Conservation (phyloP, 2,113 vertebrate species). For the Cavia porcellus region DNA sequence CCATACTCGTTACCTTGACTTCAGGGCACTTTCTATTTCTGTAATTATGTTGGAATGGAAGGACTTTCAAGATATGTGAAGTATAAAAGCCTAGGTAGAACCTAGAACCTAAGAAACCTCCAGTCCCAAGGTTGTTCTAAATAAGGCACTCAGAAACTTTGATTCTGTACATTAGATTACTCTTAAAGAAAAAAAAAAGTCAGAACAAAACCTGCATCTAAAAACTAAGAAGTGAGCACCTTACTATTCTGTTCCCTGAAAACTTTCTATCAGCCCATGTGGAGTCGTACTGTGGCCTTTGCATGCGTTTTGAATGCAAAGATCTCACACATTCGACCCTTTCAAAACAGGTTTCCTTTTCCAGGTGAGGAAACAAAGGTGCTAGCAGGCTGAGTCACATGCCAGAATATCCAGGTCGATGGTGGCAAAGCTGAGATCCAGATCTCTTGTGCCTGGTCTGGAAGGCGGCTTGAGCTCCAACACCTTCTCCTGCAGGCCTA, state of each 20-base stretch:
- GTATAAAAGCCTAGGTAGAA: conserved; percentile 7
- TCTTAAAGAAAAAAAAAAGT: neutral
- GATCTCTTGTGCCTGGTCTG: neutral
- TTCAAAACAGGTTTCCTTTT: neutral
- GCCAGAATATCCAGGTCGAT: neutral
- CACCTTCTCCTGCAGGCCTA: neutral
- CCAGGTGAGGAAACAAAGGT: neutral
- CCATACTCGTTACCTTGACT: neutral
- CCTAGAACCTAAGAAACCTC: conserved; percentile 64
- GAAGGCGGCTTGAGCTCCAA: neutral
- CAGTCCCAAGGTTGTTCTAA: neutral
- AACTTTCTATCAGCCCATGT: neutral
- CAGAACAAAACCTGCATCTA: neutral
- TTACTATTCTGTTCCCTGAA: neutral
- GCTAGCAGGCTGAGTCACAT: neutral
- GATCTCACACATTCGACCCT: neutral
- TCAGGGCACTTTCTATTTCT: conserved; percentile 79
- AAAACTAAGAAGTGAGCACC: neutral
- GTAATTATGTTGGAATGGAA: conserved; percentile 77
- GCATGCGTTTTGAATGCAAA: neutral
- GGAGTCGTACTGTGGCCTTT: neutral
- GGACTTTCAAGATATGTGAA: conserved; percentile 66
- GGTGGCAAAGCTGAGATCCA: neutral
- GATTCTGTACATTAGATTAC: conserved; percentile 37
- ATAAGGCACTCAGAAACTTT: conserved; percentile 49